A percentile compares a stretch with the other conserved stretches of the same genome.
Evolutionary conservation across 2,888 invertebrate species (phyloP).

Genomic region (Esperia sulphurella): DNA sequence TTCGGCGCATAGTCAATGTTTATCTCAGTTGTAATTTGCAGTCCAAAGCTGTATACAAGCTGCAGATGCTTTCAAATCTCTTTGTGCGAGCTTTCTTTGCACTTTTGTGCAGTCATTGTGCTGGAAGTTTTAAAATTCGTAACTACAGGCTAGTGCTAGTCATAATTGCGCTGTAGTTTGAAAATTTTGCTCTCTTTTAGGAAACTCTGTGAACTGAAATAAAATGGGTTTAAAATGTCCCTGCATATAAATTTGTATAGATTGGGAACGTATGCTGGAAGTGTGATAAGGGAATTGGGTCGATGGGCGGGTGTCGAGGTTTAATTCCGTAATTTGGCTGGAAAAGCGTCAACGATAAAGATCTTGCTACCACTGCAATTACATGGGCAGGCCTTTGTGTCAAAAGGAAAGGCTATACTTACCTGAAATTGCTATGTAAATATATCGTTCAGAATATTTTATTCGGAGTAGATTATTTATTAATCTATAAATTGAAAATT

Average conservation of each 20-base stretch:
- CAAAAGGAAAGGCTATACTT: slow-evolving; percentile 50
- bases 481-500: not conserved
- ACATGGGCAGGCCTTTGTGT: slow-evolving; percentile 49
- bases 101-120: slow-evolving; percentile 62
- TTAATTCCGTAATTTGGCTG: slow-evolving; percentile 54
- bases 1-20: slow-evolving; percentile 54
- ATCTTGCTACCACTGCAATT: slow-evolving; percentile 61
- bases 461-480: not conserved
- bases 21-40: slow-evolving; percentile 69
- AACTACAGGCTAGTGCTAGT: slow-evolving; percentile 26
- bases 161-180: slow-evolving; percentile 28
- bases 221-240: not conserved
- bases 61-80: slow-evolving; percentile 71
- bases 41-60: slow-evolving; percentile 64
- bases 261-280: slow-evolving; percentile 13
- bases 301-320: slow-evolving; percentile 34
- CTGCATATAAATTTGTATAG: not conserved
- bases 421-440: slow-evolving; percentile 56
- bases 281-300: slow-evolving; percentile 39
- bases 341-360: slow-evolving; percentile 54
- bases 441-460: slow-evolving; percentile 21
- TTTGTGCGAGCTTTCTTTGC: slow-evolving; percentile 66
- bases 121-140: slow-evolving; percentile 49
- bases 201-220: not conserved
- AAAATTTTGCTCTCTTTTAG: slow-evolving; percentile 12